Base-by-base conservation (phyloP, 1,140 invertebrate genomes). In the Drosophila simulans region DNA sequence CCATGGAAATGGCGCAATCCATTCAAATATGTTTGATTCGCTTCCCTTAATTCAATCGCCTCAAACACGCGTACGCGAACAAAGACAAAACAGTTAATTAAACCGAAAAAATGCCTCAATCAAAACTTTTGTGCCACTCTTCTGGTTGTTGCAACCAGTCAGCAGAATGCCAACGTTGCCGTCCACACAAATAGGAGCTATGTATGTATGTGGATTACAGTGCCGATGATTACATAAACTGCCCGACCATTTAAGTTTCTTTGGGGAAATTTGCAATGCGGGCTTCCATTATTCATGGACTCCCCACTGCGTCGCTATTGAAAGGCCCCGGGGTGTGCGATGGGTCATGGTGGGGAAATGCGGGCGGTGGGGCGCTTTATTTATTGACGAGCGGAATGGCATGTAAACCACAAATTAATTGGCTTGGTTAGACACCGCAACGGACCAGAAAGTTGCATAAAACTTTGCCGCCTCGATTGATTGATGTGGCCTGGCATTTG, bases 381-480 rank as follows among this genome's bases (percentile, higher is more conserved):
- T 80, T 76, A 80, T 80, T 81, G 65, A 56, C 59, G 64, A 59
- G 59, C 53, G 70, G 51, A 59, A 76, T 65, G 57, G 66, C 65
- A 81, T 80, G 78, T 81, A 81, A 78, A 81, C 78, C 78, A 57
- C 78, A 81, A 81, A 81, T 81, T 81, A 81, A 81, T 81, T 81
- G 78, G 65, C 66, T 81, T 76, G 78, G 78, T 80, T 80, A 76
- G 77, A 76, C 64, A 43, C 54, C 54, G 64, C 71, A 76, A 76
- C 58, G 78, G 58, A 60, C 65, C 70, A 76, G 58, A 77, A 77
- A 77, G 73, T 69, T 77, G 73, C 43, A 77, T 63, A 54, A 74
- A 80, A 80, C 76, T 80, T 80, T 80, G 57, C 77, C 77, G 77
- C 77, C 77, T 58, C 57, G 70, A 80, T 80, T 80, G 77, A 80